These are phyloP conservation scores for Hemibagrus wyckioides DNA, from an alignment of 2,113 vertebrate genomes.

Conservation along the genomic window DNA sequence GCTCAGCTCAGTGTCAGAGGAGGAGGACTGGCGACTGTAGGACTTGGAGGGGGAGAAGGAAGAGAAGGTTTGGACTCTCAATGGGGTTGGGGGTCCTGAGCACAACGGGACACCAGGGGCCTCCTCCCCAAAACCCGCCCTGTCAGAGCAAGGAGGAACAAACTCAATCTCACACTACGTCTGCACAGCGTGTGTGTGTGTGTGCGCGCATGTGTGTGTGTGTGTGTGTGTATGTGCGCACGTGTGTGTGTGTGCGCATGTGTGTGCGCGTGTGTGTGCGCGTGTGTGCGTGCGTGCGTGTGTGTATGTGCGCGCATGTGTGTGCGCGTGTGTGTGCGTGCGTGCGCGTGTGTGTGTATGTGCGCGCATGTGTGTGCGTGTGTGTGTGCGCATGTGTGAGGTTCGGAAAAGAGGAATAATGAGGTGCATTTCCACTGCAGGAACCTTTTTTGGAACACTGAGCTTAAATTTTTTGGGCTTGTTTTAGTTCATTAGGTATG, in stretches of 20 bases:
- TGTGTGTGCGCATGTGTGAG: slow-evolving; percentile 40
- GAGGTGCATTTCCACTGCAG: not conserved
- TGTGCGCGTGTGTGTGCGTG: slow-evolving; percentile 35
- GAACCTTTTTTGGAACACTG: slow-evolving; percentile 12
- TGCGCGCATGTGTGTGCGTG: slow-evolving; percentile 34
- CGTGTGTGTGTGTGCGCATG: slow-evolving; percentile 32
- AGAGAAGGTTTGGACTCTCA: slow-evolving; percentile 99
- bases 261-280: slow-evolving; percentile 46
- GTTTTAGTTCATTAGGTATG: not conserved
- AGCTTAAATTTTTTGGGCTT: not conserved
- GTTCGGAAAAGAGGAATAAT: slow-evolving; percentile 40
- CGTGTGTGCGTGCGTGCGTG: slow-evolving; percentile 42
- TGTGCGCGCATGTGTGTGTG: slow-evolving; percentile 21
- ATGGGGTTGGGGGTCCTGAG: slow-evolving; percentile 98
- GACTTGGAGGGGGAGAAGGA: slow-evolving; percentile 99
- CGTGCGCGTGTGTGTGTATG: slow-evolving; percentile 26
- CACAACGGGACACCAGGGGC: slow-evolving; percentile 88
- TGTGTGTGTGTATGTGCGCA: slow-evolving; percentile 27
- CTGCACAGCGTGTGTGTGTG: slow-evolving; percentile 44
- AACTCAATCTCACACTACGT: slow-evolving; percentile 75
- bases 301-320: slow-evolving; percentile 30
- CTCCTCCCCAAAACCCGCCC: slow-evolving; percentile 98
- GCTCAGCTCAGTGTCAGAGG: slow-evolving; percentile 99
- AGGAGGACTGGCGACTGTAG: slow-evolving; percentile 99
- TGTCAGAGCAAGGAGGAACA: slow-evolving; percentile 95